Conservation (phyloP, 2,888 invertebrate genomes). For the Agapetus fuscipes region DNA sequence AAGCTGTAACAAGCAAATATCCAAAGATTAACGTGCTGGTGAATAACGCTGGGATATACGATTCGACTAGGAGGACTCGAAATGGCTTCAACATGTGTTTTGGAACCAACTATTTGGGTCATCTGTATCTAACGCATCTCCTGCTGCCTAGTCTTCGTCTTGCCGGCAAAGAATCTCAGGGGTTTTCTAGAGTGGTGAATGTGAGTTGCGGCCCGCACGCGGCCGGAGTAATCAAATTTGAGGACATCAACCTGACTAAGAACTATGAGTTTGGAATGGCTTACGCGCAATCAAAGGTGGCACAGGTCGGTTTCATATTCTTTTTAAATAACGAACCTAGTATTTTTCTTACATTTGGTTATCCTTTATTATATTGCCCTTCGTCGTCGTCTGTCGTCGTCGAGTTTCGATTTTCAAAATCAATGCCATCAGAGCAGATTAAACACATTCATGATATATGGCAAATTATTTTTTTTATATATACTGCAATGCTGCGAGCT, state of each 20-base stretch:
- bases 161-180: constrained; percentile 45
- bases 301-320: no score
- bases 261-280: constrained; percentile 58
- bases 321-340: no score
- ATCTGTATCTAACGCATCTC: constrained; percentile 72
- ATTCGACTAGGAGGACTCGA: constrained; percentile 62
- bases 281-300: constrained; percentile 79
- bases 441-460: no score
- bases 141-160: constrained; percentile 63
- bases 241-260: constrained; percentile 57
- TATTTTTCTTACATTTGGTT: no score
- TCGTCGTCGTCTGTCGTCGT: no score
- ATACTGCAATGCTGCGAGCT: no score
- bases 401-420: no score
- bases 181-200: constrained; percentile 68
- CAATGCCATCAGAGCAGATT: no score
- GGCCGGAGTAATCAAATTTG: constrained; percentile 63
- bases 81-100: constrained; percentile 88
- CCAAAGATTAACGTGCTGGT: constrained; percentile 62
- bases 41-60: constrained; percentile 84
- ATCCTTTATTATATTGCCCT: no score
- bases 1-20: constrained; percentile 51
- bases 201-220: constrained; percentile 77
- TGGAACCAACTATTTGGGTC: constrained; percentile 86
- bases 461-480: no score